Base-by-base conservation (phyloP, 2,797 vertebrate genomes). In the Acipenser ruthenus region DNA sequence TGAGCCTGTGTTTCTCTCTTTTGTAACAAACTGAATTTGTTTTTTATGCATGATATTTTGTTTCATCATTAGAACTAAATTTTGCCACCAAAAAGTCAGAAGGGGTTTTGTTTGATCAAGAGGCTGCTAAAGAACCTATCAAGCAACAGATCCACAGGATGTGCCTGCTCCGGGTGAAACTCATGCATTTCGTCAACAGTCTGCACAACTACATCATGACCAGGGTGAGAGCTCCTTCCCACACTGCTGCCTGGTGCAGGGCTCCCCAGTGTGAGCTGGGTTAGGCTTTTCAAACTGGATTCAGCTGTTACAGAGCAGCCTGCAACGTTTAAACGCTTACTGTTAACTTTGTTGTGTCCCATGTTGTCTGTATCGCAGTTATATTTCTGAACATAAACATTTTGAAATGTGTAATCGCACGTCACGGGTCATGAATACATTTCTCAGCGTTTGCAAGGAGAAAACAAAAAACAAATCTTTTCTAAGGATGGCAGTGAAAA, bases 171-270 rank as follows among this genome's bases (percentile, higher is more conserved):
- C 78, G 96, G 52, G 95, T 99, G 78, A 99, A 98, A 80, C 93
- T 99, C 53, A 99, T 99, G 97, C 97, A 99, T 78, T 99, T 99
- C 77, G 97, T 99, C 74, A 99, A 98, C 90, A 99, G 96, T 67
- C 84, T 99, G 8, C 96, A 99, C 87, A 98, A 98, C 88, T 98
- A 99, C 83, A 97, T 99, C 84, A 95, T 94, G 90, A 99, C 97
- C 48, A 86, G 97, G 88, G 97, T 98, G 76, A 71, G 92, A 11
- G 55, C 55, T 58, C 11, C 55, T 55, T 37, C 4, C 23, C 23
- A 37, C 23, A 37, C 23, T 37, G 23, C 23, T 37, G 23, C 23
- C 23, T 37, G 23, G 23, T 37, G 23, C 23, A 37, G 23, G 23
- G 23, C 23, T 37, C 23, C 2, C 23, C 23, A 37, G 23, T 4